phyloP scores from a whole-genome alignment of 2,113 vertebrate genomes.

The Phainopepla nitens region DNA sequence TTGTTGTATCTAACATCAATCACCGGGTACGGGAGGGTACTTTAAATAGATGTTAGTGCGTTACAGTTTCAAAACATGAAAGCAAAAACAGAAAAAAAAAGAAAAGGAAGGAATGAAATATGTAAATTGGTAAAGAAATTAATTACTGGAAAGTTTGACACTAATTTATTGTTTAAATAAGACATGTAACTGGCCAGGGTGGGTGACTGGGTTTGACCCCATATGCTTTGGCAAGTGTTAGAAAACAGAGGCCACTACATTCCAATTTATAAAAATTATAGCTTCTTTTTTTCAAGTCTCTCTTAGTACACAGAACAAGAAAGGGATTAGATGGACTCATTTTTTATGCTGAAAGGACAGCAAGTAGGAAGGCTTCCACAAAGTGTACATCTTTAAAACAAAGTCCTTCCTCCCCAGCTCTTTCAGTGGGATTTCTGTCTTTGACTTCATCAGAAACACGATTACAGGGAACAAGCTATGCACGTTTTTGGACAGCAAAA shows the following conservation, averaged over 20 bases:
- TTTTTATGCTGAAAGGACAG: conserved; percentile 1
- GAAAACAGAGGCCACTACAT: conserved; percentile 26
- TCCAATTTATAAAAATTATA: conserved; percentile 30
- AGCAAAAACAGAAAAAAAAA: background rate
- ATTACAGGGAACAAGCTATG: conserved; percentile 34
- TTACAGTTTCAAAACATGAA: conserved; percentile 78
- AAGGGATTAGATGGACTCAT: conserved; percentile 15
- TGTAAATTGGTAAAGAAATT: conserved; percentile 56
- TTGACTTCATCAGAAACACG: conserved; percentile 37
- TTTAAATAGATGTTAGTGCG: conserved; percentile 81
- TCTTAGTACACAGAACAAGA: background rate
- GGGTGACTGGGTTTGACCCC: background rate
- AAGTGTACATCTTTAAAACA: background rate
- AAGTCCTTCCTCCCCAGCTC: conserved; percentile 1
- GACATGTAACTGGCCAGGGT: background rate
- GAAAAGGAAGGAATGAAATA: conserved; percentile 37
- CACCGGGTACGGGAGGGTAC: conserved; percentile 76
- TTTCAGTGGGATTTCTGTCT: conserved; percentile 38
- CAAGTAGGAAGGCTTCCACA: conserved; percentile 30
- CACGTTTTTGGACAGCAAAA: conserved; percentile 59
- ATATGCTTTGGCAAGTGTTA: conserved; percentile 7
- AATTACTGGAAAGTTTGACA: conserved; percentile 57
- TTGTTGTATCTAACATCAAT: conserved; percentile 92
- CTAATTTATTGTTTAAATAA: conserved; percentile 46
- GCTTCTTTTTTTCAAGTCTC: background rate